phyloP scores from a whole-genome alignment of 1,140 invertebrate genomes.

The Spodoptera litura region DNA sequence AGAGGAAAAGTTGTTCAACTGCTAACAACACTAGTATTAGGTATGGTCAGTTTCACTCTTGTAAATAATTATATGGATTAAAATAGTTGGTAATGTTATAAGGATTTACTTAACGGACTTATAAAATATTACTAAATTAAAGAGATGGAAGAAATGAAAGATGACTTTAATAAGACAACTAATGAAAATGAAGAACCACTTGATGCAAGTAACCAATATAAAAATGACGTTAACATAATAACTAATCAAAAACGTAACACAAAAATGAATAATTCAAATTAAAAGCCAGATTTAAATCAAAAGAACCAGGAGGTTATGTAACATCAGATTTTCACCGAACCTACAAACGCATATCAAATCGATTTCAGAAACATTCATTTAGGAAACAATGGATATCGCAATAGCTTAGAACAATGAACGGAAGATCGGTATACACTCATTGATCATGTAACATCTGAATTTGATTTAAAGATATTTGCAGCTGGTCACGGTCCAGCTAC shows the following conservation, averaged over 20 bases:
- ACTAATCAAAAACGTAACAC: too few species aligned
- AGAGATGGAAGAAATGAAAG: too few species aligned
- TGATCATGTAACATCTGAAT: conserved; percentile 40
- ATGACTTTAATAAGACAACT: too few species aligned
- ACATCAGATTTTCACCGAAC: conserved; percentile 7
- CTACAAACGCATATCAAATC: conserved; percentile 48
- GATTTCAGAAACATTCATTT: conserved; percentile 55
- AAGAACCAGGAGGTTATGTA: not conserved
- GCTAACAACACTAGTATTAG: not conserved
- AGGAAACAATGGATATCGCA: conserved; percentile 64
- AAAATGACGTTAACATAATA: too few species aligned
- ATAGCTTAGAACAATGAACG: conserved; percentile 72
- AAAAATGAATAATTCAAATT: not conserved
- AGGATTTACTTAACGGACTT: too few species aligned
- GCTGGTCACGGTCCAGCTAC: conserved; percentile 25
- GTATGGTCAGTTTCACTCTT: conserved; percentile 9
- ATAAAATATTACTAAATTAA: too few species aligned
- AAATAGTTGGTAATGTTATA: too few species aligned
- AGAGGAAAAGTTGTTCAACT: conserved; percentile 25
- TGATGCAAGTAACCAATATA: too few species aligned
- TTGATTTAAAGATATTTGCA: conserved; percentile 64
- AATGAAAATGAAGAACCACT: too few species aligned
- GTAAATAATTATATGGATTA: not conserved
- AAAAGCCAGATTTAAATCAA: not conserved
- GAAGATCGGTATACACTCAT: conserved; percentile 56